phyloP scores from a whole-genome alignment of 1,140 invertebrate species.

The Argopecten irradians region DNA sequence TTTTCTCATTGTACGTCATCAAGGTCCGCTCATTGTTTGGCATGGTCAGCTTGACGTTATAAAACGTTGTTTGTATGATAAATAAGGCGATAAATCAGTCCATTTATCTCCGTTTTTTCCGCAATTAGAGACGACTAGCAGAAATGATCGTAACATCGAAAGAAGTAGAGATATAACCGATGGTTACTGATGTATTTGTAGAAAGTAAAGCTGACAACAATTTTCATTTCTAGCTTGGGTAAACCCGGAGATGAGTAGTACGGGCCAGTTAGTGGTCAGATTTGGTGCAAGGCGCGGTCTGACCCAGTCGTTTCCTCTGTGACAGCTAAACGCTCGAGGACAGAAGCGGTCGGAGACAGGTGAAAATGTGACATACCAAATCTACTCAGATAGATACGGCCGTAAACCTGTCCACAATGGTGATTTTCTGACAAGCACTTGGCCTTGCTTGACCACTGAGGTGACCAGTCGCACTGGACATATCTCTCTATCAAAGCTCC shows the following conservation, averaged over 20 bases:
- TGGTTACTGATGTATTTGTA: too few relatives aligned
- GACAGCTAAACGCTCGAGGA: not conserved
- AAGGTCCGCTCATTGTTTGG: not conserved
- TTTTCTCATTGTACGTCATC: not conserved
- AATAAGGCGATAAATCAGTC: too few relatives aligned
- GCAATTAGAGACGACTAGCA: too few relatives aligned
- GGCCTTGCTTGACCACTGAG: slow-evolving; percentile 3
- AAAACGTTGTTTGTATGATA: too few relatives aligned
- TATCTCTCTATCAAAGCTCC: not conserved
- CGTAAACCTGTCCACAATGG: not conserved
- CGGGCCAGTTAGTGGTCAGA: not conserved
- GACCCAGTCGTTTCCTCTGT: not conserved
- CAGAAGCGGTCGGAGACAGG: not conserved
- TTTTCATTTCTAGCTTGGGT: not conserved
- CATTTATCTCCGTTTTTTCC: too few relatives aligned
- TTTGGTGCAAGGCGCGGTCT: not conserved
- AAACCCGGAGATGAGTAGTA: not conserved
- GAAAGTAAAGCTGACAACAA: not conserved
- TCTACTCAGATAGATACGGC: not conserved
- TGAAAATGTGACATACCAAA: not conserved
- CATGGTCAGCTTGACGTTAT: not conserved
- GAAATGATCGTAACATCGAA: too few relatives aligned
- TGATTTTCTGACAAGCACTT: slow-evolving; percentile 13
- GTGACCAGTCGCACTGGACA: not conserved
- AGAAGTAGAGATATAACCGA: too few relatives aligned